phyloP scores from a whole-genome alignment of 2,797 vertebrate species.

The Smutsia gigantea region DNA sequence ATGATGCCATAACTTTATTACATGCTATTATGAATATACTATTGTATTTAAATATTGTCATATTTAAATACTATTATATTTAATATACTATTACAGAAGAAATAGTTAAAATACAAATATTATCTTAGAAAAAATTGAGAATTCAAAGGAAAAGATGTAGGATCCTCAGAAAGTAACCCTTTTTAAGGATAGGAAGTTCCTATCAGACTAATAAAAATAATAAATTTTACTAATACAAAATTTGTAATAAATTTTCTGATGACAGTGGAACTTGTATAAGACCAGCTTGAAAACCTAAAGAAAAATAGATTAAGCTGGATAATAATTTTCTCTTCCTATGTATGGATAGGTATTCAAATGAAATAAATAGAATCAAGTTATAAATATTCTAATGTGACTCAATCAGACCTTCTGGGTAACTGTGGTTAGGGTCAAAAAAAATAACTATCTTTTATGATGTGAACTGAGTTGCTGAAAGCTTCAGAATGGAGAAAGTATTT shows the following conservation, averaged over 20 bases:
- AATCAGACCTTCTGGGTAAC: conserved; percentile 29
- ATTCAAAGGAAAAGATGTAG: conserved; percentile 26
- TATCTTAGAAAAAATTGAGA: neutral
- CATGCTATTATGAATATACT: neutral
- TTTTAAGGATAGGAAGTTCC: neutral
- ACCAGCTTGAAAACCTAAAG: neutral
- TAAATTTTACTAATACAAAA: neutral
- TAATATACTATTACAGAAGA: neutral
- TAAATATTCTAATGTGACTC: neutral
- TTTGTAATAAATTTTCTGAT: conserved; percentile 46
- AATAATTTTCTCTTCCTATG: neutral
- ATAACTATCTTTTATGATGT: neutral
- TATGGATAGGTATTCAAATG: neutral
- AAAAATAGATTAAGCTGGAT: neutral
- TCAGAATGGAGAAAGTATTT: neutral
- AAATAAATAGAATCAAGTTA: neutral
- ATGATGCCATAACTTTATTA: neutral
- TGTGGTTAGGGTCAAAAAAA: conserved; percentile 20
- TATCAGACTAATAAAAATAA: neutral
- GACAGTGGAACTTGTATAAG: neutral
- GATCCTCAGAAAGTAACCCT: neutral
- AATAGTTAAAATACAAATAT: neutral
- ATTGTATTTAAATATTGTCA: neutral
- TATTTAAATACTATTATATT: neutral
- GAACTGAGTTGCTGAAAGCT: neutral